These are phyloP conservation scores for Cheilosia urbana DNA, from an alignment of 2,888 invertebrate genomes.

Conservation along the genomic window DNA sequence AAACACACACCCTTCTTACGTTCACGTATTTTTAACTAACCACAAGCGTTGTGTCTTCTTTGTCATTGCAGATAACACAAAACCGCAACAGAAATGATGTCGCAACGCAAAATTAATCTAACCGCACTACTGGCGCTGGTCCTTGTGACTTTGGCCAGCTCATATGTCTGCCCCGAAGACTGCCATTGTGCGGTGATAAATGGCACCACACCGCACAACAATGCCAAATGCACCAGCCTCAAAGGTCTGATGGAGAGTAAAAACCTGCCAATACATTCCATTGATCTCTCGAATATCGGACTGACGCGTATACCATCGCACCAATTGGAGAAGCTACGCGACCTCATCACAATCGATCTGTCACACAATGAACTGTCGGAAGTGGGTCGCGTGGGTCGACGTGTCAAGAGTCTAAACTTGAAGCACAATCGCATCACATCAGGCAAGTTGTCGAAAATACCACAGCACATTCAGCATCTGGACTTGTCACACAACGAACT, in stretches of 20 bases:
- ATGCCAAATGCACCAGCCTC: slow-evolving; percentile 82
- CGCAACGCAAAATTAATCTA: slow-evolving; percentile 60
- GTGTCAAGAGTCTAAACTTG: slow-evolving; percentile 86
- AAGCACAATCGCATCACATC: slow-evolving; percentile 86
- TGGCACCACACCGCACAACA: slow-evolving; percentile 79
- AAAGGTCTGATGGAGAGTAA: slow-evolving; percentile 78
- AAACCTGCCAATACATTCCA: slow-evolving; percentile 82
- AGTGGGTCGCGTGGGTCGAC: slow-evolving; percentile 86
- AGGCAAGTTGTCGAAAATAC: slow-evolving; percentile 85
- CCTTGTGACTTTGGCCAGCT: slow-evolving; percentile 57
- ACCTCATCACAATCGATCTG: slow-evolving; percentile 87
- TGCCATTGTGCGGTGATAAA: slow-evolving; percentile 80
- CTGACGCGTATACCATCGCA: slow-evolving; percentile 85
- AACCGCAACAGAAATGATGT: slow-evolving; percentile 55
- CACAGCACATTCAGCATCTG: slow-evolving; percentile 86
- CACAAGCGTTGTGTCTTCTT: neutral
- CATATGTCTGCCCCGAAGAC: slow-evolving; percentile 80
- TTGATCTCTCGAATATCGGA: slow-evolving; percentile 87
- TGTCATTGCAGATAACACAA: slow-evolving; percentile 53
- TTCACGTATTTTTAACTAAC: neutral
- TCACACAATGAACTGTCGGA: slow-evolving; percentile 87
- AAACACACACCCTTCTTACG: neutral
- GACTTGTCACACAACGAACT: slow-evolving; percentile 87
- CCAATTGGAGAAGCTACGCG: slow-evolving; percentile 86
- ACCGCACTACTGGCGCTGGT: slow-evolving; percentile 56